Conservation (phyloP, 2,113 vertebrate genomes). For the Gymnocephalus cernua region DNA sequence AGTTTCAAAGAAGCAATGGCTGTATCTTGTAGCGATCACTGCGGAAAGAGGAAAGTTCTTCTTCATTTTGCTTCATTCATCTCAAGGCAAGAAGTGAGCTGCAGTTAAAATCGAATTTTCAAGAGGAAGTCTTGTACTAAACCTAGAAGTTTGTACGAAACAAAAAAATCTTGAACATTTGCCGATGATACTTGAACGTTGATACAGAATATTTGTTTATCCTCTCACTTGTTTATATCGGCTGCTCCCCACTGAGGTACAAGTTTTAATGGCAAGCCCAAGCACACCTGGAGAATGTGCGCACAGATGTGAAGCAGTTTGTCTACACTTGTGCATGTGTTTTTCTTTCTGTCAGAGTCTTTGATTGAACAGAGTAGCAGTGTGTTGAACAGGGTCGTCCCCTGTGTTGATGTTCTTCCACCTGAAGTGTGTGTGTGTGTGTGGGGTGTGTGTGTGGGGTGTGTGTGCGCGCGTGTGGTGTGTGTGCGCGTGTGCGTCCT, state of each 20-base stretch:
- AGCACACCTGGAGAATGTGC: constrained; percentile 58
- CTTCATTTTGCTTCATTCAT: background rate
- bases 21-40: background rate
- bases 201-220: constrained; percentile 14
- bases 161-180: background rate
- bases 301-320: constrained; percentile 35
- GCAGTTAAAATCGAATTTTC: background rate
- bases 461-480: background rate
- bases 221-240: constrained; percentile 15
- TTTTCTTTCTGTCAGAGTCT: constrained; percentile 57
- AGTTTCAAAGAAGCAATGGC: constrained; percentile 9
- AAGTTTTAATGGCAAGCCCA: constrained; percentile 24
- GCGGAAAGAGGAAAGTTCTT: background rate
- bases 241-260: constrained; percentile 1
- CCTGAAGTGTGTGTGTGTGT: constrained; percentile 57
- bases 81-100: background rate
- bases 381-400: constrained; percentile 53
- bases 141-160: background rate
- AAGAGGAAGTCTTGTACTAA: background rate
- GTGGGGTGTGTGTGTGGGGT: background rate
- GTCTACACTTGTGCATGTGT: constrained; percentile 39
- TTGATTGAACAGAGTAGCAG: constrained; percentile 60
- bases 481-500: constrained; percentile 30
- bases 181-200: background rate
- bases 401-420: constrained; percentile 64